These are phyloP conservation scores for Mystacornis crossleyi DNA, from an alignment of 2,113 vertebrate species.

Conservation along the genomic window DNA sequence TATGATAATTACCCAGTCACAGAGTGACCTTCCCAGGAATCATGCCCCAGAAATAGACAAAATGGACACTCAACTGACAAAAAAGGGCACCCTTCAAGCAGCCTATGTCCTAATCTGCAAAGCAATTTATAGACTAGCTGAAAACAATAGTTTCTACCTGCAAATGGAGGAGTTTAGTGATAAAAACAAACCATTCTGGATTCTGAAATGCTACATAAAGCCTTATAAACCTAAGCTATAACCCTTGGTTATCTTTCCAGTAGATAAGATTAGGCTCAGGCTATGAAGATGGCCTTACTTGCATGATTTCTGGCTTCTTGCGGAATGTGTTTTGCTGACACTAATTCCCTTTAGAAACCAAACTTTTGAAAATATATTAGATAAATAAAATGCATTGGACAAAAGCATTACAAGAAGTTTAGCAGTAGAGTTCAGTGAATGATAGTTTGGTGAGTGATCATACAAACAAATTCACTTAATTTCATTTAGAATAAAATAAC, in stretches of 20 bases:
- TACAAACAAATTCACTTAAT: not conserved
- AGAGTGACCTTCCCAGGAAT: not conserved
- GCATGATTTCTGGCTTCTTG: constrained; percentile 14
- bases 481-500: not conserved
- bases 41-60: not conserved
- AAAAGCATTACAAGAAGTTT: not conserved
- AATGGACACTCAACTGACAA: not conserved
- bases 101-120: constrained; percentile 30
- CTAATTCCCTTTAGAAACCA: not conserved
- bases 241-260: constrained; percentile 55
- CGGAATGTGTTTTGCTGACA: constrained; percentile 32
- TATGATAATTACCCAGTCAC: not conserved
- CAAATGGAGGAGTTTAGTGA: constrained; percentile 18
- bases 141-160: constrained; percentile 37
- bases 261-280: constrained; percentile 56
- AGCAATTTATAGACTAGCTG: not conserved
- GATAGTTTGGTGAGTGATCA: not conserved
- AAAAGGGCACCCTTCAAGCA: constrained; percentile 26
- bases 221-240: constrained; percentile 38
- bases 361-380: not conserved
- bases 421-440: not conserved
- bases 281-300: constrained; percentile 42
- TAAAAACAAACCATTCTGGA: constrained; percentile 42
- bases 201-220: constrained; percentile 61
- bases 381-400: not conserved